Evolutionary conservation across 2,797 vertebrate species (phyloP).

Genomic region (Xiphorhynchus erythropygius): DNA sequence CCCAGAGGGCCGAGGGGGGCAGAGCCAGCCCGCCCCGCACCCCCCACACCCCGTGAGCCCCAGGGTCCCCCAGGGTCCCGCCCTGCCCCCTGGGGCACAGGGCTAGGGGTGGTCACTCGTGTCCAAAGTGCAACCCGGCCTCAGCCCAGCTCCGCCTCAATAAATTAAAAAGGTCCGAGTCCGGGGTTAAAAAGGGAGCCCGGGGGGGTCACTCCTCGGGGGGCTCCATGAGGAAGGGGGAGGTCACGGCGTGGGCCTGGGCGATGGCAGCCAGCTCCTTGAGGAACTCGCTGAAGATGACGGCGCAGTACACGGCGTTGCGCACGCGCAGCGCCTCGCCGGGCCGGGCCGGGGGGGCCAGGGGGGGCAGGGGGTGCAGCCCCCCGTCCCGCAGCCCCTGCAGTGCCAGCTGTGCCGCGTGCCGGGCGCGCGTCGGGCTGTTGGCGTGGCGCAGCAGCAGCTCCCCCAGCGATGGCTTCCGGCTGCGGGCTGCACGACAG

Average conservation of each 20-base stretch:
- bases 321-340: conserved; percentile 91
- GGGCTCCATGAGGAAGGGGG: conserved; percentile 84
- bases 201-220: conserved; percentile 77
- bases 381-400: not conserved
- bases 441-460: conserved; percentile 89
- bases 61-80: not conserved
- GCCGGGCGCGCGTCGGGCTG: conserved; percentile 90
- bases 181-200: conserved; percentile 59
- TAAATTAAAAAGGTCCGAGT: conserved; percentile 78
- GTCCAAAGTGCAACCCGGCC: not conserved
- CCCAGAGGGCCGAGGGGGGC: not conserved
- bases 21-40: not conserved
- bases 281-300: conserved; percentile 95
- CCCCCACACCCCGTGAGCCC: not conserved
- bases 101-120: not conserved
- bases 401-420: conserved; percentile 76
- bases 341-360: conserved; percentile 18
- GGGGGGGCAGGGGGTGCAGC: not conserved
- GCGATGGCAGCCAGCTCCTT: conserved; percentile 94
- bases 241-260: conserved; percentile 90
- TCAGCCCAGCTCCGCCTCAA: conserved; percentile 37
- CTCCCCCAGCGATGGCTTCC: conserved; percentile 5
- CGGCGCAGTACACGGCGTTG: conserved; percentile 94
- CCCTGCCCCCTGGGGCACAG: not conserved
- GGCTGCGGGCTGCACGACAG: not conserved